Evolutionary conservation across 2,113 vertebrate species (phyloP).

Genomic region (Dipodomys stephensi): DNA sequence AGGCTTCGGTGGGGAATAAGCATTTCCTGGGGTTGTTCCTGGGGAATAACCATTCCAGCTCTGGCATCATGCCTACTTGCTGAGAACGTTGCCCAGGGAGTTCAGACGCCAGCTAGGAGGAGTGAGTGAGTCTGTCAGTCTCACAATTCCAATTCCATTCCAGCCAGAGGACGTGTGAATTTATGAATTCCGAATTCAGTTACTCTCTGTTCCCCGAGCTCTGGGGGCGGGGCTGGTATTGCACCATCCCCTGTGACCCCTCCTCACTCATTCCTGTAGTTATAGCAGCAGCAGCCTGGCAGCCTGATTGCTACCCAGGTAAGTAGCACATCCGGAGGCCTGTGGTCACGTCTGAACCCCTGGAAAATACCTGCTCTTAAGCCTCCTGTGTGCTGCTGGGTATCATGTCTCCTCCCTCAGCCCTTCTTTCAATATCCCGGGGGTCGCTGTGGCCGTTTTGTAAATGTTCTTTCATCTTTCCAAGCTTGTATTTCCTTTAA

Average conservation of each 20-base stretch:
- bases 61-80: constrained; percentile 13
- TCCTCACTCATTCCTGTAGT: neutral
- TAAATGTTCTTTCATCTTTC: constrained; percentile 47
- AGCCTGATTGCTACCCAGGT: neutral
- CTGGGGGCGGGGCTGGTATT: neutral
- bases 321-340: neutral
- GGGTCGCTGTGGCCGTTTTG: constrained; percentile 35
- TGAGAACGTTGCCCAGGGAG: neutral
- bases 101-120: neutral
- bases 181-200: neutral
- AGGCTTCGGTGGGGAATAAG: neutral
- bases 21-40: neutral
- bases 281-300: neutral
- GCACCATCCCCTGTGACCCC: neutral
- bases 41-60: neutral
- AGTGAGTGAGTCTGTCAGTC: neutral
- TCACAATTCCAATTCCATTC: neutral
- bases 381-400: neutral
- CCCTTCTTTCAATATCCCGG: neutral
- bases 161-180: constrained; percentile 32
- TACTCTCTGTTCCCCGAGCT: neutral
- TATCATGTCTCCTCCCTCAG: neutral
- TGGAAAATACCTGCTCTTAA: neutral
- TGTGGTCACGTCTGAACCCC: neutral
- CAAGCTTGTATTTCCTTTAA: constrained; percentile 38